Evolutionary conservation across 1,140 invertebrate genomes (phyloP).

Genomic region (Drosophila erecta): DNA sequence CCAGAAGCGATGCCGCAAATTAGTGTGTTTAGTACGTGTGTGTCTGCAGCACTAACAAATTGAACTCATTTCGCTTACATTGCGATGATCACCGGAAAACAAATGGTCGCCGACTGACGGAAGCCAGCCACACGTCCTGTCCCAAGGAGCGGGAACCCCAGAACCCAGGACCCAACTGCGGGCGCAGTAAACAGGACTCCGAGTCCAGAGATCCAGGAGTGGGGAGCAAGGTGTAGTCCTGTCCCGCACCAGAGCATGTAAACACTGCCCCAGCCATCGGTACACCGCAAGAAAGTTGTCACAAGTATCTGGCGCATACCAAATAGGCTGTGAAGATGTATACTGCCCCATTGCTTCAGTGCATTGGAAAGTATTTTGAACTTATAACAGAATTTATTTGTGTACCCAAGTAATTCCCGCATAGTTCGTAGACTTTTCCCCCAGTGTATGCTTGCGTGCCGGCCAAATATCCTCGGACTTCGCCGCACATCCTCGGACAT

Average conservation of each 20-base stretch:
- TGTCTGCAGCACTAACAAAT: slow-evolving; percentile 70
- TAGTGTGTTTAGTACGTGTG: slow-evolving; percentile 79
- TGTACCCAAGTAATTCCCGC: no score
- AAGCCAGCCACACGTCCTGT: slow-evolving; percentile 36
- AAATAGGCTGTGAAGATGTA: no score
- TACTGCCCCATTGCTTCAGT: no score
- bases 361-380: no score
- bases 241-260: slow-evolving; percentile 23
- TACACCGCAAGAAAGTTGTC: no score
- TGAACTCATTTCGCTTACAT: slow-evolving; percentile 79
- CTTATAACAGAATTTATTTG: no score
- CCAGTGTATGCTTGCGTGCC: slow-evolving; percentile 29
- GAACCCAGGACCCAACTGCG: neutral
- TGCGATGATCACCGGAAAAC: slow-evolving; percentile 76
- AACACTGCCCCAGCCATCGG: slow-evolving; percentile 1
- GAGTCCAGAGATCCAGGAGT: neutral
- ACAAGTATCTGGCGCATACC: no score
- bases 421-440: neutral
- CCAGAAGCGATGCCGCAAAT: slow-evolving; percentile 83
- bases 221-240: slow-evolving; percentile 17
- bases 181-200: slow-evolving; percentile 1
- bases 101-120: slow-evolving; percentile 57
- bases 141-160: neutral
- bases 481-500: slow-evolving; percentile 15
- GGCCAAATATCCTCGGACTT: slow-evolving; percentile 27